Evolutionary conservation across 1,140 invertebrate species (phyloP).

Genomic region (Ips typographus): DNA sequence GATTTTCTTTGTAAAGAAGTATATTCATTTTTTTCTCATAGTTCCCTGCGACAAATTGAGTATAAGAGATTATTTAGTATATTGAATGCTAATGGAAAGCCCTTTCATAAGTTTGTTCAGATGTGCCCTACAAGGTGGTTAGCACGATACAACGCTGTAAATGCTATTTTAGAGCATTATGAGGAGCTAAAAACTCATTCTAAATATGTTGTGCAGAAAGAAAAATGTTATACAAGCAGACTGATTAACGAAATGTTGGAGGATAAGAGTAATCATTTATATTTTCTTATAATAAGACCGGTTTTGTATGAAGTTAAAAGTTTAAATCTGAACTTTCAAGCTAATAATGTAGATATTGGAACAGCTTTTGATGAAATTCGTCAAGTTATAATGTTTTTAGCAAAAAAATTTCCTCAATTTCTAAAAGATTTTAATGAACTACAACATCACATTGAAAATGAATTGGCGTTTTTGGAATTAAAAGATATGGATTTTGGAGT

Average conservation of each 20-base stretch:
- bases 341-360: background rate
- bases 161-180: background rate
- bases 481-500: too few species aligned
- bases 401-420: background rate
- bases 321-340: background rate
- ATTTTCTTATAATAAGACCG: background rate
- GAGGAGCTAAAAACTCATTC: conserved; percentile 1
- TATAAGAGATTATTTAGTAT: background rate
- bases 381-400: background rate
- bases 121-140: background rate
- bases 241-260: background rate
- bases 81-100: background rate
- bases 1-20: conserved; percentile 1
- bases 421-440: background rate
- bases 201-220: background rate
- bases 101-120: background rate
- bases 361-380: background rate
- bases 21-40: conserved; percentile 4
- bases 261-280: background rate
- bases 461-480: background rate
- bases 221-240: background rate
- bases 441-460: background rate
- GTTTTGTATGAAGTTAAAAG: background rate
- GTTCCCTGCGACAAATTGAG: background rate
- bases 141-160: background rate